Evolutionary conservation across 2,888 invertebrate species (phyloP), one percentile per base, ranked within the genome.

Genomic region (Eumacrocentrus americanus): DNA sequence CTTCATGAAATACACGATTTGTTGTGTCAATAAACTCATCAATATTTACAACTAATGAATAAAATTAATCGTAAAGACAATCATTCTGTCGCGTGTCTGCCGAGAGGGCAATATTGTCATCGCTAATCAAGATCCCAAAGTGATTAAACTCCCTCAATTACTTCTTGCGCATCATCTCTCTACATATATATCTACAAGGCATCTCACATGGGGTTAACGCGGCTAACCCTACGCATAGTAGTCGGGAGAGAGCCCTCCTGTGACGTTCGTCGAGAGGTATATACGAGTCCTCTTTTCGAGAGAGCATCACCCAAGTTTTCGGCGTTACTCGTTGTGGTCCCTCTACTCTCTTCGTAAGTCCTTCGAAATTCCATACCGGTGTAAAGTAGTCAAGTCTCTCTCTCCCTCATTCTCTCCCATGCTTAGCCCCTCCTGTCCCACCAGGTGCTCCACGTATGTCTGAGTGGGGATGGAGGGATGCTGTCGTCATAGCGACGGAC

Each of bases 401-500:
- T 22, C 52, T 37, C 48, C 14, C 40, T 47, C 51, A 5, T 38
- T 29, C 35, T 18, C n/a, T n/a, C n/a, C n/a, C n/a, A n/a, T n/a
- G n/a, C n/a, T n/a, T n/a, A n/a, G n/a, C 12, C 20, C 42, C 51
- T 35, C 52, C 18, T 54, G 58, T 71, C 72, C 75, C 73, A 72
- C 72, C 74, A 68, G 64, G 68, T 60, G 65, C 47, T 52, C 47
- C 16, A 12, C 29, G 7, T 12, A 5, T 16, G 12, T n/a, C 2
- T 20, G 61, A 66, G 73, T 65, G 66, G 72, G 72, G 71, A 61
- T 54, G 70, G 72, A 74, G 78, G 79, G 78, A 77, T 76, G 74
- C 73, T 70, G 79, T 80, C 70, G 73, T 59, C 76, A 79, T 79
- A 76, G 67, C 63, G 65, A 80, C 79, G 60, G 42, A 63, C 47